Evolutionary conservation across 2,888 invertebrate species (phyloP).

Genomic region (Tipula unca): DNA sequence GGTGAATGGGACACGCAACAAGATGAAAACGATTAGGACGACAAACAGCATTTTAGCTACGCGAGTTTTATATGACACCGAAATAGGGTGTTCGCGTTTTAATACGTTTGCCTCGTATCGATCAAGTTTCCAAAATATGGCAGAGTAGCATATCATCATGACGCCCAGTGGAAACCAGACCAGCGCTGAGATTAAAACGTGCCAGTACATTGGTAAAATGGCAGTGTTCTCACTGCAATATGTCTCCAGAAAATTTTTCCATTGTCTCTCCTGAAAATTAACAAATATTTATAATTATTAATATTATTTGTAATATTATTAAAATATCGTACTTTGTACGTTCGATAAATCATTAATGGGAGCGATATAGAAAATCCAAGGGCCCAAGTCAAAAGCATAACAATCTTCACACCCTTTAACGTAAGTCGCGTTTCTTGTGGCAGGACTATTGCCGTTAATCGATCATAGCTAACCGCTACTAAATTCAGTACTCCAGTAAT

Average conservation of each 20-base stretch:
- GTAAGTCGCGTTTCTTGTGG: constrained; percentile 63
- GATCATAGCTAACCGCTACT: constrained; percentile 71
- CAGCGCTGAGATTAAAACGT: constrained; percentile 61
- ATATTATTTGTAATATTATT: too few species aligned
- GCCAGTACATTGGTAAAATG: constrained; percentile 65
- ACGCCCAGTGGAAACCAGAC: constrained; percentile 70
- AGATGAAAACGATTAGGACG: constrained; percentile 56
- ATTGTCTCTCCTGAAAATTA: constrained; percentile 52
- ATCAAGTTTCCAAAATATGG: constrained; percentile 61
- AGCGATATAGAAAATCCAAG: constrained; percentile 52
- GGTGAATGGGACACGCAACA: constrained; percentile 67
- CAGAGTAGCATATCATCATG: constrained; percentile 64
- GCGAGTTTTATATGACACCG: constrained; percentile 54
- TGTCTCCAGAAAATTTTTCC: constrained; percentile 66
- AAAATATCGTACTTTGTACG: constrained; percentile 47
- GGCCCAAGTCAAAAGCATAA: constrained; percentile 61
- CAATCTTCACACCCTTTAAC: constrained; percentile 52
- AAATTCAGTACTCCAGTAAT: constrained; percentile 70
- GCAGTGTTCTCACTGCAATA: constrained; percentile 63
- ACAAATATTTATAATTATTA: too few species aligned
- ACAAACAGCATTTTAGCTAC: constrained; percentile 64
- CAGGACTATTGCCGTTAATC: constrained; percentile 69
- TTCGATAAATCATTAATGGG: constrained; percentile 55
- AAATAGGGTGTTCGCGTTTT: constrained; percentile 52
- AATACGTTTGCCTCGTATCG: constrained; percentile 54